A percentile compares a stretch with the other conserved stretches of the same genome.
phyloP scores from a whole-genome alignment of 1,140 invertebrate species.

The Megalopta genalis region DNA sequence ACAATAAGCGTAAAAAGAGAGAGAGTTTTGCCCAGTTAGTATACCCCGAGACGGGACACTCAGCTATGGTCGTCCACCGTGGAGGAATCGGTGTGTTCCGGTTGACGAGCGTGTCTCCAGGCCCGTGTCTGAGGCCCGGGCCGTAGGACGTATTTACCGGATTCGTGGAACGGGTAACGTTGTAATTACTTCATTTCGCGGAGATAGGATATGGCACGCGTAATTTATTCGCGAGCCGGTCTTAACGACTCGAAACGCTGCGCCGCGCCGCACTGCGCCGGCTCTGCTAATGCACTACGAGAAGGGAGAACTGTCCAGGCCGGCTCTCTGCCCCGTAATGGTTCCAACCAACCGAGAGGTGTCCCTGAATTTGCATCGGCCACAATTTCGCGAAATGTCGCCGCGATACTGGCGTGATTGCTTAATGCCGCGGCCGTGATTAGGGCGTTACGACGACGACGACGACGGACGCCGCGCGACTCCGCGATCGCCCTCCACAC shows the following conservation, averaged over 20 bases:
- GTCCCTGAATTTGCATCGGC: conserved; percentile 14
- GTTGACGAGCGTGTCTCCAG: background rate
- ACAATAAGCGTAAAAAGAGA: too few species aligned
- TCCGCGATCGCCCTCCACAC: background rate
- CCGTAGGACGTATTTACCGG: background rate
- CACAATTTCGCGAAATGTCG: background rate
- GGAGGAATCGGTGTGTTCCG: too few species aligned
- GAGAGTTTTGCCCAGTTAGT: too few species aligned
- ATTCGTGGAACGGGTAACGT: conserved; percentile 4
- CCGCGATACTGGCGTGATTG: background rate
- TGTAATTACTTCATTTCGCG: conserved; percentile 12
- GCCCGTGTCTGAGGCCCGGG: background rate
- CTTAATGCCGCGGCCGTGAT: background rate
- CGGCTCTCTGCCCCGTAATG: conserved; percentile 17
- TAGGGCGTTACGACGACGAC: background rate
- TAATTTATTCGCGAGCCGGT: conserved; percentile 23
- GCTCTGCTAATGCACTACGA: conserved; percentile 8
- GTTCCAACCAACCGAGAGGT: background rate
- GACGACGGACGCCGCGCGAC: background rate
- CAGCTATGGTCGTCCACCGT: too few species aligned
- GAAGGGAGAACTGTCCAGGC: background rate
- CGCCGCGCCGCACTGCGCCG: background rate
- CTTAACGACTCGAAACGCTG: conserved; percentile 20
- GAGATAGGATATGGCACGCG: conserved; percentile 2
- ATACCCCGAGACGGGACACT: too few species aligned